Evolutionary conservation across 2,888 invertebrate genomes (phyloP).

Genomic region (Caenorhabditis macrosperma): DNA sequence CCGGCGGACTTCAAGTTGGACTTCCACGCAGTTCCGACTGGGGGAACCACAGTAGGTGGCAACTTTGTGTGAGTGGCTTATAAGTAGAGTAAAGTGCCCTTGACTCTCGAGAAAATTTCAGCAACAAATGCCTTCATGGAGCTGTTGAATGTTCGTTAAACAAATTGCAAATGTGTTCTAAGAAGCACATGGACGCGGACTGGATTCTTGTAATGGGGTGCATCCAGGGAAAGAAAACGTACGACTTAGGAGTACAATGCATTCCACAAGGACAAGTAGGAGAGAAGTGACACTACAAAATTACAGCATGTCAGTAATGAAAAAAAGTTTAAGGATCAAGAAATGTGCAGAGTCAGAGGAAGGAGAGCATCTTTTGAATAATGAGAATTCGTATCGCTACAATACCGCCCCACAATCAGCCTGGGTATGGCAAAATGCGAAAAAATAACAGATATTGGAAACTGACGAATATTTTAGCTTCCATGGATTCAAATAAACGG

Average conservation of each 20-base stretch:
- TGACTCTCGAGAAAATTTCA: background rate
- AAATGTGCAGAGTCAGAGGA: slow-evolving; percentile 40
- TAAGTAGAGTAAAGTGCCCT: background rate
- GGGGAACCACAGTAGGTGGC: slow-evolving; percentile 12
- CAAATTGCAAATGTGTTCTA: slow-evolving; percentile 44
- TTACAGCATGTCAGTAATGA: background rate
- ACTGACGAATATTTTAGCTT: slow-evolving; percentile 25
- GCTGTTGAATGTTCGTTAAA: slow-evolving; percentile 25
- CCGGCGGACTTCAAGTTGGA: slow-evolving; percentile 33
- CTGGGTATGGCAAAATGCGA: slow-evolving; percentile 20
- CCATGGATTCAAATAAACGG: slow-evolving; percentile 55
- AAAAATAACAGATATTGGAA: background rate
- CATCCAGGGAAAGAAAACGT: slow-evolving; percentile 26
- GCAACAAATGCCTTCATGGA: slow-evolving; percentile 43
- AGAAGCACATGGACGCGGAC: slow-evolving; percentile 25
- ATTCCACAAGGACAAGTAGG: slow-evolving; percentile 12
- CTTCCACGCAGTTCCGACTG: slow-evolving; percentile 35
- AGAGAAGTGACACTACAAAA: background rate
- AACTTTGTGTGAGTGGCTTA: slow-evolving; percentile 20
- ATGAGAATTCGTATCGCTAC: slow-evolving; percentile 37
- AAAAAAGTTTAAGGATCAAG: background rate
- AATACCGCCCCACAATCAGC: slow-evolving; percentile 24
- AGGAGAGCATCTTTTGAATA: slow-evolving; percentile 39
- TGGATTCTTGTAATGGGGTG: slow-evolving; percentile 25
- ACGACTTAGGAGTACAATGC: background rate